A percentile compares a stretch with the other conserved stretches of the same genome.
These are phyloP conservation scores for Prochilodus magdalenae DNA, from an alignment of 2,113 vertebrate genomes.

Conservation along the genomic window DNA sequence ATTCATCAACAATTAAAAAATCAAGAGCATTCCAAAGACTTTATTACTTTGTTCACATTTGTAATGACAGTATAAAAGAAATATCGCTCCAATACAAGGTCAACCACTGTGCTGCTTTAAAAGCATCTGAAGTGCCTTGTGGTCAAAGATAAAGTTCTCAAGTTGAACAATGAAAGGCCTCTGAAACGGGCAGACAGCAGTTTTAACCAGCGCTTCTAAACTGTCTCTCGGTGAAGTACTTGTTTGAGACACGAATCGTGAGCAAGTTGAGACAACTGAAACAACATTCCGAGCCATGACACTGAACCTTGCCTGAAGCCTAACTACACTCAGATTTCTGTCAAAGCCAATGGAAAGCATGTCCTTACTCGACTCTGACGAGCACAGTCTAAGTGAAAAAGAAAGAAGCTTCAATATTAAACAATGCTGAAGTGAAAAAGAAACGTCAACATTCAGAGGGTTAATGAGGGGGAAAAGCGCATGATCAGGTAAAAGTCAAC, in stretches of 20 bases:
- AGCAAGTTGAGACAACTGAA: constrained; percentile 40
- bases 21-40: too few species aligned
- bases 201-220: neutral
- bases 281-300: constrained; percentile 57
- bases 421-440: neutral
- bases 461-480: neutral
- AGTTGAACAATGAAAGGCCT: neutral
- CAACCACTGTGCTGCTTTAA: neutral
- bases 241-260: neutral
- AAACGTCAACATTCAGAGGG: neutral
- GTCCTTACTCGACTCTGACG: constrained; percentile 59
- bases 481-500: neutral
- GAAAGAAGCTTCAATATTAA: neutral
- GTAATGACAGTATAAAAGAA: too few species aligned
- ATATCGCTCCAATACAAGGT: too few species aligned
- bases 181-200: neutral
- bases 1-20: too few species aligned
- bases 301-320: constrained; percentile 59
- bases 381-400: constrained; percentile 9
- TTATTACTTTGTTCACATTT: too few species aligned
- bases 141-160: constrained; percentile 1
- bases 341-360: constrained; percentile 43
- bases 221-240: neutral
- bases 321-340: constrained; percentile 39
- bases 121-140: neutral